Base-by-base conservation (phyloP, 2,113 vertebrate genomes). In the Gymnobelideus leadbeateri region DNA sequence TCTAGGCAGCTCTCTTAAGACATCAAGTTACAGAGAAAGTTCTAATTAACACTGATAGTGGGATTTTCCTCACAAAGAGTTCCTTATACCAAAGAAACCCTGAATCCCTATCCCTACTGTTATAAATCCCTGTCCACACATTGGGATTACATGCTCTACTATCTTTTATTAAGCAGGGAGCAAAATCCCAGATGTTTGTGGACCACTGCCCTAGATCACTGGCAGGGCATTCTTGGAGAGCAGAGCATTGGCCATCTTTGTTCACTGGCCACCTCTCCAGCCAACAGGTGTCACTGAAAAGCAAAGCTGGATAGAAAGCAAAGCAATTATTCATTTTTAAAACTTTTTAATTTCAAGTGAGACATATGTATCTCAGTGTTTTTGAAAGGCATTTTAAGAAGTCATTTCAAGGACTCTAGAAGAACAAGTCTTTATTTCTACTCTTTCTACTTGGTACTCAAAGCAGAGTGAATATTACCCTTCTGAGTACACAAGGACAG, bases 321-420 rank as follows among this genome's bases (percentile, higher is more conserved):
- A 96, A 93, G 24, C 91, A 95, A 96, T 94, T 89, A 95, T 91
- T 96, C 94, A 94, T 95, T 96, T 97, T 37, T 94, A 94, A 94
- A 96, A 89, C 96, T 95, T 96, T 98, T 95, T 28, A 77, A 51
- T 94, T 96, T 96, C 92, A 96, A 96, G 46, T 52, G 84, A 97
- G 50, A 95, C 12, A 95, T 96, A 97, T 97, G 54, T 51, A 95
- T 96, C 89, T 94, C 94, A 96, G 92, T 95, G 90, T 94, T 97
- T 96, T 57, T 8, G 95, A 96, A 37, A 37, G 96, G 3, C 6
- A 25, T 94, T 97, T 96, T 96, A 92, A 84, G 95, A 96, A 94
- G 89, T 97, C 54, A 97, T 96, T 96, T 97, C 51, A 95, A 96
- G 95, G 89, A 96, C 91, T 96, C 95, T 96, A 90, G 97, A 94